Base-by-base conservation (phyloP, 2,888 invertebrate genomes). In the Trichacis sp. region DNA sequence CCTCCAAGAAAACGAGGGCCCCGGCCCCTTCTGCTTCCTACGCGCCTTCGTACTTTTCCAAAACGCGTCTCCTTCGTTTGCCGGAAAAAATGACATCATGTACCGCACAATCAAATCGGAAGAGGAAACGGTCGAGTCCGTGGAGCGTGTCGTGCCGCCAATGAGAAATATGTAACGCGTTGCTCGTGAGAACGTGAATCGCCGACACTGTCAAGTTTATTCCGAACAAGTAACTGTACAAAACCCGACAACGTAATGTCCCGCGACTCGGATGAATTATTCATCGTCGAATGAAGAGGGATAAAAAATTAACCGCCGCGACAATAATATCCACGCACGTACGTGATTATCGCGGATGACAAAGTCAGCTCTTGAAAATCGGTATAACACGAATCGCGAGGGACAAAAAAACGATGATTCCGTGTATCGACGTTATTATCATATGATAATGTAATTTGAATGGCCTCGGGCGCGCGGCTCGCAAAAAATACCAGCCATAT, bases 391-490 rank as follows among this genome's bases (percentile, higher is more conserved):
- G 20, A n/a, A 19, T 2, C 11, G 45, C 3, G 42, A 42, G 42
- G 12, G 11, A 42, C 1, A 19, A 20, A 19, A 20, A 45, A 18
- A 18, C 12, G 19, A 12, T 12, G 19, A 57, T 53, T 33, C 45
- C 45, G 29, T 38, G 53, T 49, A 57, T 56, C 60, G 54, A 50
- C 49, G 52, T 65, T 71, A 75, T 75, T 73, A 72, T 67, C 68
- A 70, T 72, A 71, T 68, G 71, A 73, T 73, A 72, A 71, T 73
- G 71, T 75, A 72, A 73, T 75, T 74, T 66, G 58, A 65, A 18
- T 55, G 15, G 68, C 74, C 64, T 43, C 53, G 56, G 71, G 73
- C 68, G 47, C 60, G 67, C 60, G 67, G 54, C 55, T 59, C 66
- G 53, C 40, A 72, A 70, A 48, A 40, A 40, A 64, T 60, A 40